These are phyloP conservation scores for Cygnus atratus DNA, from an alignment of 2,113 vertebrate species.

Conservation along the genomic window DNA sequence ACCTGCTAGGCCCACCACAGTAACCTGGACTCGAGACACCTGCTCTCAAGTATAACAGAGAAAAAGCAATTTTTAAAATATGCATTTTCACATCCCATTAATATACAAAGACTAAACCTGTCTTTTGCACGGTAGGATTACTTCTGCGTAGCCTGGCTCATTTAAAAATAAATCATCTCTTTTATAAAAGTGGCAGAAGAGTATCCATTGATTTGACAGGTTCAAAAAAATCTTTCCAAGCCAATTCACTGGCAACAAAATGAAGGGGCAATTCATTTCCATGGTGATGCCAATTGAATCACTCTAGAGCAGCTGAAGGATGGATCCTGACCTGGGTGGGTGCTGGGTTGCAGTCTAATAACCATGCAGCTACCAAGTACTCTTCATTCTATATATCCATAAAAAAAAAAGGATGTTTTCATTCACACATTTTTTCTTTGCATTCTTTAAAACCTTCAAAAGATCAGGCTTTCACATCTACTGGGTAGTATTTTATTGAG, in stretches of 20 bases:
- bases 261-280: constrained; percentile 60
- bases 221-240: constrained; percentile 15
- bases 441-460: background rate
- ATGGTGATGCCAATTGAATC: constrained; percentile 55
- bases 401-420: background rate
- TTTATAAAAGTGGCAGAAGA: constrained; percentile 21
- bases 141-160: background rate
- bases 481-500: background rate
- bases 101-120: background rate
- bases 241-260: constrained; percentile 50
- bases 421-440: background rate
- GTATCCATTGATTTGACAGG: background rate
- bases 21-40: background rate
- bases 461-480: background rate
- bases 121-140: background rate
- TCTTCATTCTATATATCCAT: background rate
- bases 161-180: constrained; percentile 4
- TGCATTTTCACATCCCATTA: background rate
- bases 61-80: background rate
- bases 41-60: background rate
- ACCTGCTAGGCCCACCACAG: background rate
- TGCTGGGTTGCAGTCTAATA: constrained; percentile 46
- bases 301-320: constrained; percentile 46
- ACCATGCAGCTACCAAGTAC: constrained; percentile 33
- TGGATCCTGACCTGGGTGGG: constrained; percentile 37